phyloP scores from a whole-genome alignment of 2,888 invertebrate genomes.

The Chrysolina haemoptera region DNA sequence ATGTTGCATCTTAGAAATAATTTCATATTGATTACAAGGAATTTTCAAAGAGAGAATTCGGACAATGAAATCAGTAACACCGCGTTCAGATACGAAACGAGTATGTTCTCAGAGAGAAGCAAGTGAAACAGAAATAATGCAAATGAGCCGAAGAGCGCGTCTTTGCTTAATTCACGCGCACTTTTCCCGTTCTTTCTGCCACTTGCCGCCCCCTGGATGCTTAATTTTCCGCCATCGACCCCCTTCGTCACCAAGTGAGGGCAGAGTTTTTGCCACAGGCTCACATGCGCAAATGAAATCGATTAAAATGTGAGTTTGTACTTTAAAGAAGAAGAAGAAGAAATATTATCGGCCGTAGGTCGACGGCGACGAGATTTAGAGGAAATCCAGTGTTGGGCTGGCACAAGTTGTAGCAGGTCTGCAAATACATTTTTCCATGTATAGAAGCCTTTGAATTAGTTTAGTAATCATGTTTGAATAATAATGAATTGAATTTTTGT shows the following conservation, averaged over 20 bases:
- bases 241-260: slow-evolving; percentile 65
- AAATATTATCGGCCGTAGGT: slow-evolving; percentile 70
- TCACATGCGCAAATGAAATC: slow-evolving; percentile 80
- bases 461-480: too few species aligned
- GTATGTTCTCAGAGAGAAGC: slow-evolving; percentile 52
- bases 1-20: background rate
- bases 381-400: slow-evolving; percentile 34
- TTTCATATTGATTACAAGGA: background rate
- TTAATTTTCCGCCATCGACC: slow-evolving; percentile 52
- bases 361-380: slow-evolving; percentile 53
- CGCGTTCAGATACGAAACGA: slow-evolving; percentile 13
- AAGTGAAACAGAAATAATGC: slow-evolving; percentile 66
- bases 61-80: background rate
- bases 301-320: slow-evolving; percentile 78
- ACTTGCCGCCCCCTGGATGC: slow-evolving; percentile 49
- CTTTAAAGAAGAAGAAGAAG: slow-evolving; percentile 75
- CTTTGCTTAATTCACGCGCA: slow-evolving; percentile 70
- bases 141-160: slow-evolving; percentile 69
- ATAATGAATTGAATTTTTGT: too few species aligned
- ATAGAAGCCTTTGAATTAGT: too few species aligned
- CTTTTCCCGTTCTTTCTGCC: slow-evolving; percentile 70
- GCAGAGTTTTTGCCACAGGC: slow-evolving; percentile 72
- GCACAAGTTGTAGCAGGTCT: background rate
- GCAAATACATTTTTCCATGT: too few species aligned
- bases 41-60: background rate